A percentile compares a stretch with the other conserved stretches of the same genome.
phyloP scores from a whole-genome alignment of 2,113 vertebrate species.

The Tragelaphus imberbis region DNA sequence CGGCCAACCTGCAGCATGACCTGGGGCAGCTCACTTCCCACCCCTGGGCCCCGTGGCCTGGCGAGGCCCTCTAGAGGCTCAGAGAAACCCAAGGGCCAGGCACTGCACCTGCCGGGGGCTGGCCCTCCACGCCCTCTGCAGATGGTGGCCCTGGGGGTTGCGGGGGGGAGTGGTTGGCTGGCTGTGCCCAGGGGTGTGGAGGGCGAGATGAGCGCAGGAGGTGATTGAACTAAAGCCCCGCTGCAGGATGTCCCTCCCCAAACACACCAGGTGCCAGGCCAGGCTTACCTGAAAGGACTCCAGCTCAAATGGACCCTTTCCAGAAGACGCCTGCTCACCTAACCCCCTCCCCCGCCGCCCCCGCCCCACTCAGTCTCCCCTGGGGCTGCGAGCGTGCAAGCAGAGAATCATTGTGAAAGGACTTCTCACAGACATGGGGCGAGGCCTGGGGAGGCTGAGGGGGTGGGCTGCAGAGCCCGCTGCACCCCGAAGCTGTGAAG shows the following conservation, averaged over 20 bases:
- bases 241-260: rapidly evolving
- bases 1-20: neutral
- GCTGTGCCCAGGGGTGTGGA: neutral
- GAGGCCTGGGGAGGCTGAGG: rapidly evolving
- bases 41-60: neutral
- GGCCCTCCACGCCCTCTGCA: rapidly evolving
- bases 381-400: neutral
- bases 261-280: neutral
- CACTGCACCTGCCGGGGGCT: rapidly evolving
- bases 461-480: neutral
- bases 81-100: neutral
- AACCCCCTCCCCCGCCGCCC: neutral
- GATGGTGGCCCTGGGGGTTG: neutral
- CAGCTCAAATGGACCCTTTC: neutral
- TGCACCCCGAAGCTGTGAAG: neutral
- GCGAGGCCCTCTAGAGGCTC: neutral
- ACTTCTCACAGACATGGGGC: neutral
- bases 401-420: neutral
- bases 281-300: neutral
- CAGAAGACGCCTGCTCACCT: neutral
- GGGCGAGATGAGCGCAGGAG: rapidly evolving
- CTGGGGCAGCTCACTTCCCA: neutral
- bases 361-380: neutral
- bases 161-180: neutral
- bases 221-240: neutral